Evolutionary conservation across 1,140 invertebrate genomes (phyloP).

Genomic region (Matsumurasca onukii): DNA sequence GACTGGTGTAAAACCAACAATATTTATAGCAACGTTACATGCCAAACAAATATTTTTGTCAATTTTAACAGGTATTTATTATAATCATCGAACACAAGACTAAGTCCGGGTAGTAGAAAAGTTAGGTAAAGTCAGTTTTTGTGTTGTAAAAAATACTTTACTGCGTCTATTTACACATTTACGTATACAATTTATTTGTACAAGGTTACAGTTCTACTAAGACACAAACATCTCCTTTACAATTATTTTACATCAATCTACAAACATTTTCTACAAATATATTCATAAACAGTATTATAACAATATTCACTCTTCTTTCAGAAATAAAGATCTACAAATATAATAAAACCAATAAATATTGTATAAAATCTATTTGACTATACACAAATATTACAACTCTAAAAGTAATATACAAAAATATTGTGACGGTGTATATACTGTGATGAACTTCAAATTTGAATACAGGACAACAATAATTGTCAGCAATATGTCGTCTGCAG

Average conservation of each 20-base stretch:
- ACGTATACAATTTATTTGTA: constrained; percentile 21
- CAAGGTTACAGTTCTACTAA: constrained; percentile 15
- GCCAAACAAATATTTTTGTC: too few species aligned
- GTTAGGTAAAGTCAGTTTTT: too few species aligned
- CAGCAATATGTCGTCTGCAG: too few species aligned
- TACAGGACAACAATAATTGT: too few species aligned
- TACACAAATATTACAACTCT: not conserved
- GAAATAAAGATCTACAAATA: constrained; percentile 21
- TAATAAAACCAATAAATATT: constrained; percentile 7
- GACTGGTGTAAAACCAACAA: too few species aligned
- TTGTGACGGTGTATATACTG: too few species aligned
- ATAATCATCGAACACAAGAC: too few species aligned
- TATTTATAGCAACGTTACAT: too few species aligned
- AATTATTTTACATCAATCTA: constrained; percentile 23
- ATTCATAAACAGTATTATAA: not conserved
- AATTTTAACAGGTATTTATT: too few species aligned
- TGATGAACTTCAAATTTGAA: too few species aligned
- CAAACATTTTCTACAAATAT: constrained; percentile 15
- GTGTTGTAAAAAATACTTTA: constrained; percentile 18
- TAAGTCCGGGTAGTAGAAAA: too few species aligned
- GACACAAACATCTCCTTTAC: constrained; percentile 22
- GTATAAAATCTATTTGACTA: constrained; percentile 20
- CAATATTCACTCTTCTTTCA: constrained; percentile 9
- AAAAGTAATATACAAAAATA: constrained; percentile 20
- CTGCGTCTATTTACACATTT: constrained; percentile 13